Base-by-base conservation (phyloP, 1,140 invertebrate genomes). In the Zaprionus davidi region DNA sequence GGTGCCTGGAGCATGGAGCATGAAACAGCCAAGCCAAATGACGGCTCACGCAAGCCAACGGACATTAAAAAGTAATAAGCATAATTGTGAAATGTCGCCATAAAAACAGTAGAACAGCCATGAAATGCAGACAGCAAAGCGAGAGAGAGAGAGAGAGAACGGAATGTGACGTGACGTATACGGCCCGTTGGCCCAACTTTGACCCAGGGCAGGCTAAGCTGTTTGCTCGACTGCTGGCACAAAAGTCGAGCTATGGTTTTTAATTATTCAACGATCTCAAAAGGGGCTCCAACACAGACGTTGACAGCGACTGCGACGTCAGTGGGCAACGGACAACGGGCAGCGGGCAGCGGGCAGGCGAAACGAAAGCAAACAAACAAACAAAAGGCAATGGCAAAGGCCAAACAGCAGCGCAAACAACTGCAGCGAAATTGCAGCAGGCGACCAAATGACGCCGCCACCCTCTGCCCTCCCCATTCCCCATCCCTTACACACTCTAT, bases 31-130 rank as follows among this genome's bases (percentile, higher is more conserved):
- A 49, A 49, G 49, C 59, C 59, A 24, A 22, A 15, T 26, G 22
- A 2, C 60, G 60, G 20, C 51, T 38, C 71, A 74, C 66, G 71
- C 66, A 82, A 79, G 53, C 62, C 71, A 64, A 63, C 41, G 72
- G 68, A 74, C 83, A 86, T 86, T 86, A 86, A 86, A 86, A 86
- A 83, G 80, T 83, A 86, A 88, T 86, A 83, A 86, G 82, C 83
- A 88, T 88, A 86, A 86, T 86, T 86, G 84, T 86, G 69, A 83
- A 80, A 83, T 78, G 86, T 79, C 75, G 69, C 78, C 62, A 22
- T 59, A 53, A 53, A 76, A 59, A 44, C 34, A 31, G 55, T n/a
- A 53, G 28, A 24, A 20, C 20, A 53, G 53, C 63, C 38, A 67
- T 78, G 53, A 70, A 81, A 82, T 82, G 69, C 74, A 53, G 44